Conservation (phyloP, 2,113 vertebrate genomes). For the Callaeas wilsoni region DNA sequence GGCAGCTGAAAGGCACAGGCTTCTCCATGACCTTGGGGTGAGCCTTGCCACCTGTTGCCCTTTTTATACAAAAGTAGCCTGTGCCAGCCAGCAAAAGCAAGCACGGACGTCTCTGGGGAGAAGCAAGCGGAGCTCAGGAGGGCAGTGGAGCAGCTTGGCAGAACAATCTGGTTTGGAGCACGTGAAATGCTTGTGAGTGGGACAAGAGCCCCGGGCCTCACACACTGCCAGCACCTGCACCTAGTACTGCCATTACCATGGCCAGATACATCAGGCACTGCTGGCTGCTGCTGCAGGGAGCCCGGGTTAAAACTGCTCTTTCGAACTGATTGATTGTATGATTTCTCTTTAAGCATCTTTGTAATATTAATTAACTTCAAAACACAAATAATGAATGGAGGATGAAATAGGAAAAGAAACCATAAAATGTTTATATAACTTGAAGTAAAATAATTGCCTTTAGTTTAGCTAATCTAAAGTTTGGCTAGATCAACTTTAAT, state of each 20-base stretch:
- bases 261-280: neutral
- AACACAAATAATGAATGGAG: neutral
- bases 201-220: neutral
- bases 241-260: accelerated
- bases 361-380: neutral
- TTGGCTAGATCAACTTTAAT: neutral
- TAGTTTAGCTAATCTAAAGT: neutral
- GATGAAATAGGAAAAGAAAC: neutral
- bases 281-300: neutral
- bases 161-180: neutral
- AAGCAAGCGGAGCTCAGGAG: neutral
- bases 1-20: neutral
- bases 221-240: no score
- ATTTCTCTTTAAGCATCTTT: neutral
- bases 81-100: neutral
- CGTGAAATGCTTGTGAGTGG: neutral
- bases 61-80: neutral
- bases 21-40: neutral
- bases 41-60: slow-evolving; percentile 11
- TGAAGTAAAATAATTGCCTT: neutral
- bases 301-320: neutral
- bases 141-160: neutral
- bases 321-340: neutral
- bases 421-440: neutral
- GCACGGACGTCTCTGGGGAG: neutral